These are phyloP conservation scores for Heliconius sara DNA, from an alignment of 2,888 invertebrate species.

Conservation along the genomic window DNA sequence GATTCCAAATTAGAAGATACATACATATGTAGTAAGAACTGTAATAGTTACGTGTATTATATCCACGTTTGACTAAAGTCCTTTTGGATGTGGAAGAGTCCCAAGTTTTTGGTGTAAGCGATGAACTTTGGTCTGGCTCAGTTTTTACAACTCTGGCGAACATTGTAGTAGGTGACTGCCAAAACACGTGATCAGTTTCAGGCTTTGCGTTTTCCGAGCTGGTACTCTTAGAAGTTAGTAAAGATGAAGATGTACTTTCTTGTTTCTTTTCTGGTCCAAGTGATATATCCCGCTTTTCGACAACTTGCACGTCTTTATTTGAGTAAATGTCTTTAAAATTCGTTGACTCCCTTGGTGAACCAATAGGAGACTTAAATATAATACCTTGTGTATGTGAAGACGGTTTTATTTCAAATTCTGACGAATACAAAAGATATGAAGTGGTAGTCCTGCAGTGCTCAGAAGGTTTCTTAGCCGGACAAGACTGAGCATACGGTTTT, in stretches of 20 bases:
- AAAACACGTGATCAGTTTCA: slow-evolving; percentile 44
- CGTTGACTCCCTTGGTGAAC: neutral
- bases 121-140: slow-evolving; percentile 13
- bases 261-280: slow-evolving; percentile 15
- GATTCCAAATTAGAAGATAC: neutral
- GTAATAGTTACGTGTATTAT: slow-evolving; percentile 56
- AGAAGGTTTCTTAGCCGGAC: slow-evolving; percentile 56
- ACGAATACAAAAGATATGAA: slow-evolving; percentile 61
- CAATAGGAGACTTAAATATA: neutral
- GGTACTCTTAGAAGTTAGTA: slow-evolving; percentile 49
- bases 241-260: slow-evolving; percentile 47
- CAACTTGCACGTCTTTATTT: slow-evolving; percentile 10
- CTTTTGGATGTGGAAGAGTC: slow-evolving; percentile 30
- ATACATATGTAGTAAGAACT: neutral
- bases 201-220: slow-evolving; percentile 37
- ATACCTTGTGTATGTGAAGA: slow-evolving; percentile 3
- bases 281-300: slow-evolving; percentile 16
- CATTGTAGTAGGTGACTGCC: slow-evolving; percentile 55
- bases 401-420: slow-evolving; percentile 41
- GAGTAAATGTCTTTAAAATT: neutral
- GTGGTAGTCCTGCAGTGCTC: slow-evolving; percentile 56
- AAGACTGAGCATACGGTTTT: slow-evolving; percentile 46
- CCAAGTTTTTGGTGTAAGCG: slow-evolving; percentile 13
- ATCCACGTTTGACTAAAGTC: slow-evolving; percentile 49
- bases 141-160: slow-evolving; percentile 46